Conservation (phyloP, 2,113 vertebrate species). For the Holacanthus passer region DNA sequence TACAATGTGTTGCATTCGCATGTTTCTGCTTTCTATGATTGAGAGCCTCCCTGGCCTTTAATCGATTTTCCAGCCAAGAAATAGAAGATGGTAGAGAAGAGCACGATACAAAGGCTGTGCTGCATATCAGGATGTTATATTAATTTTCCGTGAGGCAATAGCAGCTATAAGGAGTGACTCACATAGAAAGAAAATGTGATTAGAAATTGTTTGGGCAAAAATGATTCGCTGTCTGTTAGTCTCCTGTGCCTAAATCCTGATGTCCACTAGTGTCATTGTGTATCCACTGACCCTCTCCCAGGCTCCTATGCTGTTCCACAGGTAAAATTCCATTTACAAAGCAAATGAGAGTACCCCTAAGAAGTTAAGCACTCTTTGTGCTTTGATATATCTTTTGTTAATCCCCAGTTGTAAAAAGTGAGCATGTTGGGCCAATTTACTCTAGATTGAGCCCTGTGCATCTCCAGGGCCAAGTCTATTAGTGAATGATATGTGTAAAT, state of each 20-base stretch:
- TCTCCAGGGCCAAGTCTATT: slow-evolving; percentile 63
- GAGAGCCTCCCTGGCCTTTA: background rate
- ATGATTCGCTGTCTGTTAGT: background rate
- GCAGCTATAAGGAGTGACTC: slow-evolving; percentile 5
- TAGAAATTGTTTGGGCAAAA: slow-evolving; percentile 4
- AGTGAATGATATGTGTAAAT: slow-evolving; percentile 76
- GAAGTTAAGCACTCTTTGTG: slow-evolving; percentile 68
- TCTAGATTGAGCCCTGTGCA: slow-evolving; percentile 47
- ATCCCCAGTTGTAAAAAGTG: slow-evolving; percentile 62
- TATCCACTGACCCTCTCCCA: slow-evolving; percentile 20
- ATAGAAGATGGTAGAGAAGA: background rate
- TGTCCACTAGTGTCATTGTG: slow-evolving; percentile 26
- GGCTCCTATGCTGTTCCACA: slow-evolving; percentile 35
- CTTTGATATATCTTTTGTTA: slow-evolving; percentile 63
- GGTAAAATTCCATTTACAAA: slow-evolving; percentile 72
- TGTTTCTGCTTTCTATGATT: background rate
- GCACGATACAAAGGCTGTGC: background rate
- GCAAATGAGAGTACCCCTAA: slow-evolving; percentile 68
- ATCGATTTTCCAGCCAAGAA: background rate
- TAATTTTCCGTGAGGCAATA: background rate
- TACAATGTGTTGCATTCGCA: background rate
- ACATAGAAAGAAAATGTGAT: background rate
- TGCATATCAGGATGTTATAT: background rate
- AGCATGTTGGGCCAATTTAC: slow-evolving; percentile 73
- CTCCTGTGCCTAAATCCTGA: slow-evolving; percentile 11